Percentiles rank a stretch among this genome's conserved stretches.
These are phyloP conservation scores for Trichogramma pretiosum DNA, from an alignment of 1,140 invertebrate genomes.

Conservation along the genomic window DNA sequence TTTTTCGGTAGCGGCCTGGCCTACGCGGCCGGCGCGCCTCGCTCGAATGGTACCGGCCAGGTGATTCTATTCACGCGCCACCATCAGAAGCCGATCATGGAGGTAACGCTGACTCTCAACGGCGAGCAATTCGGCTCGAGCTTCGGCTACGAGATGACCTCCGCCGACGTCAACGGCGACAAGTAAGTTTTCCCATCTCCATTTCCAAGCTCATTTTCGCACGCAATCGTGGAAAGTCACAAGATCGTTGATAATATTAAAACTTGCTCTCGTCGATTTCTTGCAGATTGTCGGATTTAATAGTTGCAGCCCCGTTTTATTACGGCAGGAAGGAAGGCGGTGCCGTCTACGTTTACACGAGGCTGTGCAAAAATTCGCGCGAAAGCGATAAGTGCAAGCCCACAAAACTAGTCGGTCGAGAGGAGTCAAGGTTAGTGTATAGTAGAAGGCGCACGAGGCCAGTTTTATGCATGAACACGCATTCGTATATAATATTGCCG, in stretches of 20 bases:
- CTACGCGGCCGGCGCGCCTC: constrained; percentile 78
- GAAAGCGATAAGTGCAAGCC: constrained; percentile 32
- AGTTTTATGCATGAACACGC: too few relatives aligned
- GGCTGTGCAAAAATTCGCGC: constrained; percentile 31
- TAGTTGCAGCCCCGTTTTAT: constrained; percentile 88
- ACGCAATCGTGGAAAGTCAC: too few relatives aligned
- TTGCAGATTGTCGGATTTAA: constrained; percentile 69
- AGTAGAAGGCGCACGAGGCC: too few relatives aligned
- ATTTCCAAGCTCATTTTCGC: too few relatives aligned
- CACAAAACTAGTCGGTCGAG: constrained; percentile 37
- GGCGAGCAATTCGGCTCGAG: constrained; percentile 83
- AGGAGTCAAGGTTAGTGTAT: constrained; percentile 35
- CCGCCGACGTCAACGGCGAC: constrained; percentile 80
- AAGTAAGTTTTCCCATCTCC: constrained; percentile 47
- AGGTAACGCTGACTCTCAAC: constrained; percentile 55
- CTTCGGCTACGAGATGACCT: constrained; percentile 79
- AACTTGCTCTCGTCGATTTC: background rate
- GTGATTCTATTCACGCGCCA: constrained; percentile 71
- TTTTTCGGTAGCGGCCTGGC: constrained; percentile 60
- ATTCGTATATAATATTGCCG: too few relatives aligned
- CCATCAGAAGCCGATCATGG: constrained; percentile 51
- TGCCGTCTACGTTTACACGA: constrained; percentile 85
- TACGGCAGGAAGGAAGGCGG: constrained; percentile 73
- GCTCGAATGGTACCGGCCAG: constrained; percentile 75
- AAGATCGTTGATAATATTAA: constrained; percentile 8